Percentiles rank a stretch among this genome's conserved stretches.
phyloP scores from a whole-genome alignment of 2,888 invertebrate genomes.

The Meliscaeva auricollis region DNA sequence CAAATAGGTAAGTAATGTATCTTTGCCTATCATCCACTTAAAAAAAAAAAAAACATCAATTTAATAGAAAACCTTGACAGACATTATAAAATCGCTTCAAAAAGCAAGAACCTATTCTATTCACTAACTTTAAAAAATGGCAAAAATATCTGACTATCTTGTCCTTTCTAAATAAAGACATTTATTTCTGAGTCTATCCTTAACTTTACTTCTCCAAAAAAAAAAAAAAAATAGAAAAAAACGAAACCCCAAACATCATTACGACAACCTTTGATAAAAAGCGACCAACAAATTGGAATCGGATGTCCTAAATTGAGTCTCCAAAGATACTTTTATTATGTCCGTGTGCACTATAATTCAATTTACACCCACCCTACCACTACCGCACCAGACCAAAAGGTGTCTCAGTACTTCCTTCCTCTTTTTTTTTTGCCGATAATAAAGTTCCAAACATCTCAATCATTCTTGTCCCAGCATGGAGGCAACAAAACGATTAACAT shows the following conservation, averaged over 20 bases:
- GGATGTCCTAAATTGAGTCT: slow-evolving; percentile 70
- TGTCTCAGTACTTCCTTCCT: slow-evolving; percentile 46
- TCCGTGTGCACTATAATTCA: slow-evolving; percentile 52
- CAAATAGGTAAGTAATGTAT: no score
- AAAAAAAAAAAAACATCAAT: no score
- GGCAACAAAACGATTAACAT: slow-evolving; percentile 64
- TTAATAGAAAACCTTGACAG: no score
- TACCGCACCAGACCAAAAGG: no score
- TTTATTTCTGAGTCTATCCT: not conserved
- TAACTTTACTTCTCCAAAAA: not conserved
- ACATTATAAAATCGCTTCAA: no score
- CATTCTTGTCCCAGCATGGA: slow-evolving; percentile 33
- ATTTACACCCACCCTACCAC: slow-evolving; percentile 43
- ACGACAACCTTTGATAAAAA: slow-evolving; percentile 43
- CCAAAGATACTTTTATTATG: slow-evolving; percentile 59
- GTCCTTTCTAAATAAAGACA: not conserved
- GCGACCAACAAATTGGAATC: slow-evolving; percentile 65
- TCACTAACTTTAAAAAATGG: no score
- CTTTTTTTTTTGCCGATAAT: slow-evolving; percentile 47
- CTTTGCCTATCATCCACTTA: no score
- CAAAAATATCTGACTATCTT: not conserved
- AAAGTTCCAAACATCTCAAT: slow-evolving; percentile 69
- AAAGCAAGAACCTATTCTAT: no score
- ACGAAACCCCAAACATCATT: no score
- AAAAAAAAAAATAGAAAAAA: slow-evolving; percentile 1